Evolutionary conservation across 1,140 invertebrate species (phyloP), one percentile per base, ranked within the genome.

Genomic region (Pomacea maculata): DNA sequence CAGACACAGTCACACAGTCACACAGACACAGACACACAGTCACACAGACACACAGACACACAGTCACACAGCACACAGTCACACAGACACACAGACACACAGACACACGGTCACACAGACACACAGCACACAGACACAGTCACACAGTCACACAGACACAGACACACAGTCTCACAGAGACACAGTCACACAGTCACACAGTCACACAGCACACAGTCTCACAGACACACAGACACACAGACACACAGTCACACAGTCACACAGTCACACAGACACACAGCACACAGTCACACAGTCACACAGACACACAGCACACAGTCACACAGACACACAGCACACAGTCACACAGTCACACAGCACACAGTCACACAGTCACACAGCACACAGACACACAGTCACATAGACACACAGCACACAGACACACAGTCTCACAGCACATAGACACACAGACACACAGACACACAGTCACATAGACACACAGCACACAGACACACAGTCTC

Each of bases 11-110:
- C 7, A 52, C 72, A 74, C 34, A 14, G 2, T 54, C 34, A 45
- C 29, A 74, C 34, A 74, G 45, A 52, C 72, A 52, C 72, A 52
- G 45, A 74, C 72, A 52, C 34, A 52, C 72, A 14, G 45, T 15
- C 70, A 34, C 72, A 74, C 72, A 9, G 2, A 14, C 7, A 52
- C 34, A 52, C 29, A 52, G 7, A 45, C 14, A 74, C 7, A 74
- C 72, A 52, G 3, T 3, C 7, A 52, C 72, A 74, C 34, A 14
- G 2, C 29, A 52, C 29, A 74, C 7, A 74, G 10, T 45, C 70
- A 72, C 70, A 72, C 70, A 72, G 10, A 72, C 9, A 72, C 70
- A 72, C 70, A 72, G 45, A 74, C 34, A 52, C 72, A 52, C 72
- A 74, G 5, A 52, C 72, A 74, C 34, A 74, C 0, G n/a, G n/a